These are phyloP conservation scores for Tricholauxania praeusta DNA, from an alignment of 2,888 invertebrate genomes.

Conservation along the genomic window DNA sequence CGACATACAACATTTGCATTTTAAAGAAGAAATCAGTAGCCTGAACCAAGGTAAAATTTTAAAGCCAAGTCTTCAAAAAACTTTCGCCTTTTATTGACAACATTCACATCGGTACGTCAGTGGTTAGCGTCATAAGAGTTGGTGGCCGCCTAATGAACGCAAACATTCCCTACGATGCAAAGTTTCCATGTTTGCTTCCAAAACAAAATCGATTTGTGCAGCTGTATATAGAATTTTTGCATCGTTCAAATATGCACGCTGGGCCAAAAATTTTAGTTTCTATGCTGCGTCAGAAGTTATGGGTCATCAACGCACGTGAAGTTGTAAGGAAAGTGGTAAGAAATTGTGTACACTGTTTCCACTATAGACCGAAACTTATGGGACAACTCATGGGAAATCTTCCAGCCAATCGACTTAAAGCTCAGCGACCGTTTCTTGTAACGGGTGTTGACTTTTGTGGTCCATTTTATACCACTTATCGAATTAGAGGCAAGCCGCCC, in stretches of 20 bases:
- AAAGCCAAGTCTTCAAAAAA: slow-evolving; percentile 1
- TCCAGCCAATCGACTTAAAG: too few species aligned
- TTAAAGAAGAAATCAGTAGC: not conserved
- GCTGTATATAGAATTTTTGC: not conserved
- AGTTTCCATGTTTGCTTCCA: slow-evolving; percentile 50
- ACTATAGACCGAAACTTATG: too few species aligned
- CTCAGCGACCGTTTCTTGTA: too few species aligned
- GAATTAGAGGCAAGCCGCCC: too few species aligned
- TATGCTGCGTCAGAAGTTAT: slow-evolving; percentile 12
- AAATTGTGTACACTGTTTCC: slow-evolving; percentile 32
- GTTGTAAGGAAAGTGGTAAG: slow-evolving; percentile 27
- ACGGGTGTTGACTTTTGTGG: too few species aligned
- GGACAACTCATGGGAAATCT: too few species aligned
- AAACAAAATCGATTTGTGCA: slow-evolving; percentile 27
- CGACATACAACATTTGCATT: not conserved
- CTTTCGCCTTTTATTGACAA: not conserved
- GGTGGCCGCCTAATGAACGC: slow-evolving; percentile 22
- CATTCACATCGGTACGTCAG: not conserved
- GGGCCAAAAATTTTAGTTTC: slow-evolving; percentile 12
- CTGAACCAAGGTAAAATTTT: not conserved
- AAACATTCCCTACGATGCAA: slow-evolving; percentile 45
- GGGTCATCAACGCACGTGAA: slow-evolving; percentile 20
- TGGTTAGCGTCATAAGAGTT: not conserved
- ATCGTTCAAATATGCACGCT: slow-evolving; percentile 23
- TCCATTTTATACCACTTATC: too few species aligned